These are phyloP conservation scores for Vulpes ferrilata DNA, from an alignment of 2,113 vertebrate genomes.

Conservation along the genomic window DNA sequence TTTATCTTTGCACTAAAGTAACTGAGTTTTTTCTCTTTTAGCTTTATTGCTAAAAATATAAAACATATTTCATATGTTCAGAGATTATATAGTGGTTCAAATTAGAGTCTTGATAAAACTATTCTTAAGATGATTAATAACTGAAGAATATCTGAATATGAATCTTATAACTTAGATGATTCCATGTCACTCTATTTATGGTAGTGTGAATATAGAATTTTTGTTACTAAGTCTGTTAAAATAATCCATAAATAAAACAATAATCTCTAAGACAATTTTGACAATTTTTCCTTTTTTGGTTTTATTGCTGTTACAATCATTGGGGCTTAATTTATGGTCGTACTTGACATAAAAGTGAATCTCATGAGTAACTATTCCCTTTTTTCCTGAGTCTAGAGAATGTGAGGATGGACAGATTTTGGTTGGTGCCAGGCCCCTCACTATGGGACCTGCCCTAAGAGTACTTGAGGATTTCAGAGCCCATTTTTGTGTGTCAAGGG, in stretches of 20 bases:
- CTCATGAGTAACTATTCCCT: neutral
- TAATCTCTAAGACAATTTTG: neutral
- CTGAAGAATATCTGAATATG: neutral
- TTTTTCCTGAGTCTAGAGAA: neutral
- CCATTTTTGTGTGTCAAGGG: neutral
- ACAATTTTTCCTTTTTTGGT: neutral
- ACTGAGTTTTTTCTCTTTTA: neutral
- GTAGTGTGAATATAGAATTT: neutral
- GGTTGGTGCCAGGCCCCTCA: accelerated
- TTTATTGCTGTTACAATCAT: neutral
- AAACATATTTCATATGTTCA: no score
- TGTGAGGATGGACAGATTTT: no score
- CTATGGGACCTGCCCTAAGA: neutral
- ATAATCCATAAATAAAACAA: neutral
- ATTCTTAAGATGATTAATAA: neutral
- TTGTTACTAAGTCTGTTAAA: neutral
- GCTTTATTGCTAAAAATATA: neutral
- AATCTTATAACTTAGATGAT: neutral
- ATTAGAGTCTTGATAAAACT: neutral
- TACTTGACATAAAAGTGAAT: neutral
- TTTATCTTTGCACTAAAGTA: neutral
- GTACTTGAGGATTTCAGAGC: neutral
- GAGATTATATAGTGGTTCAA: neutral
- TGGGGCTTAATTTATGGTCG: neutral
- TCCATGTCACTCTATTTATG: neutral